These are phyloP conservation scores for Anticlea derivata DNA, from an alignment of 2,888 invertebrate species.

Conservation along the genomic window DNA sequence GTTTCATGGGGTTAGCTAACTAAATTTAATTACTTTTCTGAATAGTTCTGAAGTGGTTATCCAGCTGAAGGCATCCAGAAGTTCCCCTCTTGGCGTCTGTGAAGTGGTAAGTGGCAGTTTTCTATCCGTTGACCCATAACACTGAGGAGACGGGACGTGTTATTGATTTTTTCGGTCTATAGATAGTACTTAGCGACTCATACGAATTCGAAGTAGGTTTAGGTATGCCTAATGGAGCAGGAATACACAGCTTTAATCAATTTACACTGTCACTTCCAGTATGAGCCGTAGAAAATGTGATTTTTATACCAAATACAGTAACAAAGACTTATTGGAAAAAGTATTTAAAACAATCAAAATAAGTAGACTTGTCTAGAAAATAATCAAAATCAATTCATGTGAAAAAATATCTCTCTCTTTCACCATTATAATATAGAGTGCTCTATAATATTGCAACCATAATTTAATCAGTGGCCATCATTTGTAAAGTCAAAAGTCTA, in stretches of 20 bases:
- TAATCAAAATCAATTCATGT: too few relatives aligned
- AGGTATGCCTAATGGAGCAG: not conserved
- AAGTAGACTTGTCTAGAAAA: too few relatives aligned
- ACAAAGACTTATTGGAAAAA: not conserved
- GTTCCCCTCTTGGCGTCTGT: slow-evolving; percentile 34
- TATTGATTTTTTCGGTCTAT: slow-evolving; percentile 56
- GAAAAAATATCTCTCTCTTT: too few relatives aligned
- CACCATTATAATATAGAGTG: too few relatives aligned
- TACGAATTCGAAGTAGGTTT: slow-evolving; percentile 10
- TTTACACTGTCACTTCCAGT: not conserved
- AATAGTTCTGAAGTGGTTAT: slow-evolving; percentile 38
- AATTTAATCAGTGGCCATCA: too few relatives aligned
- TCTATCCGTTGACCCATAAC: slow-evolving; percentile 20
- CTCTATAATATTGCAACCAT: too few relatives aligned
- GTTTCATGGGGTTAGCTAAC: too few relatives aligned
- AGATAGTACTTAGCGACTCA: slow-evolving; percentile 33
- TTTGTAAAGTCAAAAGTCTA: too few relatives aligned
- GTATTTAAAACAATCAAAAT: too few relatives aligned
- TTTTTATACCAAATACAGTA: too few relatives aligned
- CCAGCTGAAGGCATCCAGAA: slow-evolving; percentile 35
- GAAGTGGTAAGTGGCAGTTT: slow-evolving; percentile 51
- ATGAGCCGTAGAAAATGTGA: not conserved
- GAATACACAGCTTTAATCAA: slow-evolving; percentile 3
- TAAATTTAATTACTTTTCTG: slow-evolving; percentile 51
- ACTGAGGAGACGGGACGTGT: slow-evolving; percentile 38